Conservation (phyloP, 2,797 vertebrate genomes). For the Podarcis siculus region DNA sequence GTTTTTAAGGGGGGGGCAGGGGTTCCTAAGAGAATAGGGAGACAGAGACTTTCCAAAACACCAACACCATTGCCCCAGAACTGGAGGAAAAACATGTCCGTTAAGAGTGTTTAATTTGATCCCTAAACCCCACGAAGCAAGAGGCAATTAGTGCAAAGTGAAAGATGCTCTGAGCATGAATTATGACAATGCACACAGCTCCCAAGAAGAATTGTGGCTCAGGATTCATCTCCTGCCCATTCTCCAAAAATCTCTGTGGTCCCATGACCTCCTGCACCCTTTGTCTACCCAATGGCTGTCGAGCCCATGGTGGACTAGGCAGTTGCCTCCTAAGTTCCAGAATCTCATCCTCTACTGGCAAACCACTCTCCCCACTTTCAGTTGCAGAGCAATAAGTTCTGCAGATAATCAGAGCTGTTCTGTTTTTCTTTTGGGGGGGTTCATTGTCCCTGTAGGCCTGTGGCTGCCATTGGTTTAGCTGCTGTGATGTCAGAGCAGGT, state of each 20-base stretch:
- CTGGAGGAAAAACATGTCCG: background rate
- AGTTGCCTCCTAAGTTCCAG: too few species aligned
- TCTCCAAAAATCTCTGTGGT: background rate
- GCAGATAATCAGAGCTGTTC: background rate
- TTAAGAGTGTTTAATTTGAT: background rate
- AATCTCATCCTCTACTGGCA: too few species aligned
- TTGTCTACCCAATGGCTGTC: too few species aligned
- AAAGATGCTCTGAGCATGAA: background rate
- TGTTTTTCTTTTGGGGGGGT: background rate
- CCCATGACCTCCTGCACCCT: background rate
- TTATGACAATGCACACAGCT: background rate
- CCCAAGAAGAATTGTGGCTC: background rate
- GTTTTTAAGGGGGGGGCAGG: too few species aligned
- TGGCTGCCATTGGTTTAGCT: background rate
- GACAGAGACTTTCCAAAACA: background rate
- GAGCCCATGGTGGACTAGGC: background rate
- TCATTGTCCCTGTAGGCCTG: background rate
- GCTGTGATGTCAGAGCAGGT: background rate
- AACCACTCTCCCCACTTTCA: background rate
- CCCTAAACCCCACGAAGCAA: background rate
- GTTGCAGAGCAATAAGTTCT: too few species aligned
- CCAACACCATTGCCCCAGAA: background rate
- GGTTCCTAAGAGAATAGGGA: too few species aligned
- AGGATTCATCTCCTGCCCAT: background rate
- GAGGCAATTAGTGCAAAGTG: background rate